Percentiles rank a stretch among this genome's conserved stretches.
phyloP scores from a whole-genome alignment of 2,888 invertebrate species.

The Crematogaster levior region DNA sequence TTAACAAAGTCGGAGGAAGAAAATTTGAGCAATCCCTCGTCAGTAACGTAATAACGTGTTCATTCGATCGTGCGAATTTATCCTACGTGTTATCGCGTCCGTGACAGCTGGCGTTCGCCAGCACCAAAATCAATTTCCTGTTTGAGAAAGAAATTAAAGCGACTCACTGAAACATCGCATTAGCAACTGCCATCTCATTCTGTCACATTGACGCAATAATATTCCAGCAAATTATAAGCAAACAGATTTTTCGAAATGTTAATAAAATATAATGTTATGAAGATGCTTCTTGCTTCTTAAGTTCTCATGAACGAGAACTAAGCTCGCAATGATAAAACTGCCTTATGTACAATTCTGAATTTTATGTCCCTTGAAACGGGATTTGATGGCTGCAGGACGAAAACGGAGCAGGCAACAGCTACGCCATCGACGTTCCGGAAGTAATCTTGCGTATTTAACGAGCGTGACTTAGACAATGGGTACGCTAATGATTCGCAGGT shows the following conservation, averaged over 20 bases:
- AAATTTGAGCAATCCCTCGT: background rate
- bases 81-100: constrained; percentile 49
- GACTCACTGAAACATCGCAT: constrained; percentile 42
- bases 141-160: constrained; percentile 41
- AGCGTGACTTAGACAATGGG: constrained; percentile 48
- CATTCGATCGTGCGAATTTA: constrained; percentile 62
- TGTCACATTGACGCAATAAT: background rate
- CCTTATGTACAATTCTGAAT: constrained; percentile 8
- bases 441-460: constrained; percentile 37
- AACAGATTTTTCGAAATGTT: background rate
- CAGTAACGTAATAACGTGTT: constrained; percentile 31
- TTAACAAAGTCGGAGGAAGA: background rate
- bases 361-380: constrained; percentile 3
- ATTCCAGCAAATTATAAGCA: background rate
- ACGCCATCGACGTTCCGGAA: constrained; percentile 49
- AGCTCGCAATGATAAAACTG: background rate
- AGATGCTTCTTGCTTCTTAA: background rate
- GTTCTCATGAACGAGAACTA: background rate
- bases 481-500: constrained; percentile 49
- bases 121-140: constrained; percentile 70
- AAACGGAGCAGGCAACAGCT: constrained; percentile 13
- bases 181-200: constrained; percentile 60
- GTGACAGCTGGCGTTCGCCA: constrained; percentile 62
- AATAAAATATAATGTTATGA: background rate
- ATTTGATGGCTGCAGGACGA: constrained; percentile 14